Evolutionary conservation across 2,113 vertebrate genomes (phyloP).

Genomic region (Felis chaus): DNA sequence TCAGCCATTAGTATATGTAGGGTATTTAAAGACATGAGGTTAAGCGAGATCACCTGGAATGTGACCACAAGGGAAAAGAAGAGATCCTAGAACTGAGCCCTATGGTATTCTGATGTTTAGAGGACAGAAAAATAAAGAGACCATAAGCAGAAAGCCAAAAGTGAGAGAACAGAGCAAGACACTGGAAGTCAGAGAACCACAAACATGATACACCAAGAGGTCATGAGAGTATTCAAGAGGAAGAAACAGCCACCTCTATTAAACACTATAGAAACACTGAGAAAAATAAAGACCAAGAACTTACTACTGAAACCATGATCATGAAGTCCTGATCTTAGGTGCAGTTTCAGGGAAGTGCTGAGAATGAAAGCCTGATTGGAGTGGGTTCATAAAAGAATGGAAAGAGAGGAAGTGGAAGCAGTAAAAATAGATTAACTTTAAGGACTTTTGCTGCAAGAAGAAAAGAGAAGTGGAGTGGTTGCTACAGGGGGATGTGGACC

Average conservation of each 20-base stretch:
- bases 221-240: neutral
- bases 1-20: neutral
- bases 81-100: neutral
- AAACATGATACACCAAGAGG: neutral
- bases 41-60: neutral
- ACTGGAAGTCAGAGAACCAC: neutral
- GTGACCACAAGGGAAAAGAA: neutral
- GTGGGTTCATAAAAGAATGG: neutral
- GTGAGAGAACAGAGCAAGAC: neutral
- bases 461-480: neutral
- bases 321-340: neutral
- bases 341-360: neutral
- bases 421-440: slow-evolving; percentile 16
- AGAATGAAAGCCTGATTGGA: neutral
- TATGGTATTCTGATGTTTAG: neutral
- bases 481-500: neutral
- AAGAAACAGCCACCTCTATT: neutral
- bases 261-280: neutral
- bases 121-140: neutral
- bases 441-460: neutral
- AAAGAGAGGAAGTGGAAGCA: neutral
- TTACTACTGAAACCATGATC: neutral
- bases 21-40: neutral
- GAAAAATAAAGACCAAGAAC: slow-evolving; percentile 34
- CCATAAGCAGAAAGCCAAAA: neutral